phyloP scores from a whole-genome alignment of 2,113 vertebrate species.

The Anolis sagrei region DNA sequence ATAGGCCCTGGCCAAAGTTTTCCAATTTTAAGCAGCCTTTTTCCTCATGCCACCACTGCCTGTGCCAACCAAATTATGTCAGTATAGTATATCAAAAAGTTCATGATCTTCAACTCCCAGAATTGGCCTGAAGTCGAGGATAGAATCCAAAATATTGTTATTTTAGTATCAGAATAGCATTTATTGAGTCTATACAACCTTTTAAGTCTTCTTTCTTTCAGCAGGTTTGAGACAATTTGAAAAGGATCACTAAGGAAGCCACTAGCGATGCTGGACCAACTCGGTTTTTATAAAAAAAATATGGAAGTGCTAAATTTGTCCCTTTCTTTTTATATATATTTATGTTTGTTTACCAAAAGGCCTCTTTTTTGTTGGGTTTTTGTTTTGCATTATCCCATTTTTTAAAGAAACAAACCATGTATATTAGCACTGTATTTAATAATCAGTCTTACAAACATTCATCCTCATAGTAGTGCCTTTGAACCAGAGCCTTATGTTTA shows the following conservation, averaged over 20 bases:
- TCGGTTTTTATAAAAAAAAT: conserved; percentile 54
- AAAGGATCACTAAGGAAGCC: conserved; percentile 79
- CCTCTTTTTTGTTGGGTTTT: conserved; percentile 56
- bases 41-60: too few species aligned
- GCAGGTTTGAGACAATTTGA: conserved; percentile 84
- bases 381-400: conserved; percentile 76
- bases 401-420: conserved; percentile 74
- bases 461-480: conserved; percentile 85
- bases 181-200: conserved; percentile 42
- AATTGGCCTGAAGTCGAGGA: not conserved
- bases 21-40: too few species aligned
- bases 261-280: conserved; percentile 78
- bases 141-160: too few species aligned
- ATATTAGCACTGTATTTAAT: conserved; percentile 91
- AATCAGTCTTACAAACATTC: conserved; percentile 80
- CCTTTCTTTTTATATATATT: conserved; percentile 81
- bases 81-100: too few species aligned
- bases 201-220: conserved; percentile 73
- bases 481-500: conserved; percentile 84
- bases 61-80: too few species aligned
- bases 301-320: conserved; percentile 81
- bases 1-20: too few species aligned
- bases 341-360: conserved; percentile 85
- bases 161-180: not conserved
- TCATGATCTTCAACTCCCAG: not conserved